Evolutionary conservation across 1,140 invertebrate genomes (phyloP).

Genomic region (Polyergus mexicanus): DNA sequence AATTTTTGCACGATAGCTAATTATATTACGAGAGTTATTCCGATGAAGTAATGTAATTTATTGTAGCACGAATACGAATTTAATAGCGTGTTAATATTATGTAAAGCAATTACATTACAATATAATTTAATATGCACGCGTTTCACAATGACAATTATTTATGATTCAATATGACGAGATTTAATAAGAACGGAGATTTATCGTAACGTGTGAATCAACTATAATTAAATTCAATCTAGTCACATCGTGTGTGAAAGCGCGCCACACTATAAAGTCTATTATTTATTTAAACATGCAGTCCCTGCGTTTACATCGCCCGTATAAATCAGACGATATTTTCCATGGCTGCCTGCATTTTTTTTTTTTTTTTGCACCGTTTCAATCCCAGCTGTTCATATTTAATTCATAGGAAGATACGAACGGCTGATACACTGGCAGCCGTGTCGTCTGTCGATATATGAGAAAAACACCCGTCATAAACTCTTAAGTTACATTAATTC

Average conservation of each 20-base stretch:
- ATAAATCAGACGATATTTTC: conserved; percentile 50
- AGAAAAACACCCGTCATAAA: conserved; percentile 40
- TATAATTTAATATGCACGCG: background rate
- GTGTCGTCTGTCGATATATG: conserved; percentile 36
- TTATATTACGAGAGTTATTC: background rate
- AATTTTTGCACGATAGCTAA: background rate
- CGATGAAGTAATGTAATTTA: background rate
- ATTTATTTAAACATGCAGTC: conserved; percentile 46
- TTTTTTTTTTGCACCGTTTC: conserved; percentile 22
- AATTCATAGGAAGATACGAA: conserved; percentile 33
- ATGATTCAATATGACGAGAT: background rate
- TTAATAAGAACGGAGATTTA: conserved; percentile 17
- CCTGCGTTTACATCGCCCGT: conserved; percentile 26
- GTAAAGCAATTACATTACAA: background rate
- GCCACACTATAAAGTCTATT: background rate
- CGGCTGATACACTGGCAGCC: conserved; percentile 9
- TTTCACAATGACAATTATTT: background rate
- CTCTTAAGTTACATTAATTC: conserved; percentile 47
- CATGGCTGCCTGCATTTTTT: background rate
- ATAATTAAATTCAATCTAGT: conserved; percentile 30
- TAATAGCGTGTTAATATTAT: background rate
- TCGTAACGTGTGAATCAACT: background rate
- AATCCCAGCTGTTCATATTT: conserved; percentile 42
- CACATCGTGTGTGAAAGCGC: background rate
- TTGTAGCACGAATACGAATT: background rate